These are phyloP conservation scores for Strigops habroptila DNA, from an alignment of 2,113 vertebrate species.

Conservation along the genomic window DNA sequence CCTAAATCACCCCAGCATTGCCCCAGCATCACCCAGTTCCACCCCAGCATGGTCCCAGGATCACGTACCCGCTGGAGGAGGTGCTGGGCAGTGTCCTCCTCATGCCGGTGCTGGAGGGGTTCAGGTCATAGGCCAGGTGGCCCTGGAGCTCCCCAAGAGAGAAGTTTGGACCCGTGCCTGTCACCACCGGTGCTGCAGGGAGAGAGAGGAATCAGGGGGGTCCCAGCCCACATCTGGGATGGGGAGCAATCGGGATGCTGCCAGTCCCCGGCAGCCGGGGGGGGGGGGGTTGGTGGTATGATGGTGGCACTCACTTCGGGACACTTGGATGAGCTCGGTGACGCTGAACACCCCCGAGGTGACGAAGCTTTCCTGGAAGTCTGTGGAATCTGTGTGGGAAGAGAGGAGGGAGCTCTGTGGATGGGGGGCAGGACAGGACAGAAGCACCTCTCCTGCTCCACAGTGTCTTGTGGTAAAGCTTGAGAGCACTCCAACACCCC, in stretches of 20 bases:
- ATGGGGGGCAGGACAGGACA: neutral
- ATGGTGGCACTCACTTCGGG: constrained; percentile 86
- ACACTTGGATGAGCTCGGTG: constrained; percentile 95
- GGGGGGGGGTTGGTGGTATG: neutral
- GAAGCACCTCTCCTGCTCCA: neutral
- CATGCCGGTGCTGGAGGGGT: constrained; percentile 88
- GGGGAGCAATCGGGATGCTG: fast-evolving
- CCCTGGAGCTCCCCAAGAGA: constrained; percentile 96
- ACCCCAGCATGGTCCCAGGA: fast-evolving
- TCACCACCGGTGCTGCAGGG: constrained; percentile 87
- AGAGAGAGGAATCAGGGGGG: neutral
- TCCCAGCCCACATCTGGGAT: neutral
- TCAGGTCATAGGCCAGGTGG: constrained; percentile 95
- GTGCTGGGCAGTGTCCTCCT: constrained; percentile 92
- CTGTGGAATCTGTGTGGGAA: constrained; percentile 83
- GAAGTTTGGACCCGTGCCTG: constrained; percentile 91
- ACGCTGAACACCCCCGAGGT: constrained; percentile 98
- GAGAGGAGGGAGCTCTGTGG: neutral
- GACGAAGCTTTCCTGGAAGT: constrained; percentile 96
- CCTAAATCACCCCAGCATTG: neutral
- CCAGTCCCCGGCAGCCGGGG: fast-evolving
- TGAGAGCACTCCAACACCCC: neutral
- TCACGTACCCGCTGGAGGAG: constrained; percentile 89
- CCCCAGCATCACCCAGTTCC: fast-evolving
- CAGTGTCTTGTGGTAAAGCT: neutral